Evolutionary conservation across 2,797 vertebrate genomes (phyloP).

Genomic region (Amniataba percoides): DNA sequence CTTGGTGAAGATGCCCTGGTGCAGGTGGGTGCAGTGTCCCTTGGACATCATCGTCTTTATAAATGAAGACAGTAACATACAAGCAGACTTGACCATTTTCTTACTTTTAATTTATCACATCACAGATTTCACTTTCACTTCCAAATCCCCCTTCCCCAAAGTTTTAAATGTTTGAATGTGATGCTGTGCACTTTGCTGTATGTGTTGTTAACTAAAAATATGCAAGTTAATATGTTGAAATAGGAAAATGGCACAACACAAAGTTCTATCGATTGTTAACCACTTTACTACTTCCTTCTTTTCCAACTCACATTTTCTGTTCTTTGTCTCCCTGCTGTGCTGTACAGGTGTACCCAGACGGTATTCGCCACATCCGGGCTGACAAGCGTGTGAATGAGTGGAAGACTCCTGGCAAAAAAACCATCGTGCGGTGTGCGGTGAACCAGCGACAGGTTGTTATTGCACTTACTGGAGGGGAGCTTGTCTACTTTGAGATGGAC

Average conservation of each 20-base stretch:
- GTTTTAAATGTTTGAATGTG: background rate
- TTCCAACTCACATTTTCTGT: background rate
- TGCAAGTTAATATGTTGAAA: background rate
- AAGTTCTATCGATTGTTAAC: background rate
- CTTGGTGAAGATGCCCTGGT: slow-evolving; percentile 97
- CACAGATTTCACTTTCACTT: too few relatives aligned
- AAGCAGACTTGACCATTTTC: background rate
- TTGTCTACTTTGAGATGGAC: slow-evolving; percentile 99
- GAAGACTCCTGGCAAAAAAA: slow-evolving; percentile 99
- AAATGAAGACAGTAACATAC: background rate
- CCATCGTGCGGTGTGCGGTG: slow-evolving; percentile 97
- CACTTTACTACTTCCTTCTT: background rate
- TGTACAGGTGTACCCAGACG: slow-evolving; percentile 95
- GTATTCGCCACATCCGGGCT: slow-evolving; percentile 96
- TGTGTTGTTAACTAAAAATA: background rate
- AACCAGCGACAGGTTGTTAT: slow-evolving; percentile 99
- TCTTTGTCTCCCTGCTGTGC: slow-evolving; percentile 29
- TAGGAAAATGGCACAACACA: background rate
- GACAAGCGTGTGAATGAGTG: slow-evolving; percentile 99
- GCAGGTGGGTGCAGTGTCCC: slow-evolving; percentile 86
- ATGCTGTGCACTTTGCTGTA: background rate
- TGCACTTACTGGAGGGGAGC: slow-evolving; percentile 95
- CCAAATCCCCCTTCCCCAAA: background rate
- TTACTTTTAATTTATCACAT: background rate
- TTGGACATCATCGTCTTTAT: background rate